These are phyloP conservation scores for Xenotilapia flavipinnis DNA, from an alignment of 2,113 vertebrate species.

Conservation along the genomic window DNA sequence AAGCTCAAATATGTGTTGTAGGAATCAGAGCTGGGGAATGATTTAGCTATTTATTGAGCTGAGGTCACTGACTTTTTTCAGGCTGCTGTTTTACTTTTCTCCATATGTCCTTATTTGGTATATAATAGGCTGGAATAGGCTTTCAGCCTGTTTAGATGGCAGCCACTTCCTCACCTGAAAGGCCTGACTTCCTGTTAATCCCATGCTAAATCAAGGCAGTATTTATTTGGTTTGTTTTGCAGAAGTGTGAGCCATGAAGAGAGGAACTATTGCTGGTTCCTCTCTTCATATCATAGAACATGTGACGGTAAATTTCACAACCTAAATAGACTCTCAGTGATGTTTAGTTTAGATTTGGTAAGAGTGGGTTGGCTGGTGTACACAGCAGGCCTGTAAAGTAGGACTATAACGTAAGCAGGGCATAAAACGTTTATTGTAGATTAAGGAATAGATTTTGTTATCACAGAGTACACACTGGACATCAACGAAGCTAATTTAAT, in stretches of 20 bases:
- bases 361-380: background rate
- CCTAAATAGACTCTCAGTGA: background rate
- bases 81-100: constrained; percentile 14
- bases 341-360: background rate
- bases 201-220: background rate
- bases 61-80: constrained; percentile 58
- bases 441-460: background rate
- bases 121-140: background rate
- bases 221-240: constrained; percentile 4
- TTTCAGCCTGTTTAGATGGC: background rate
- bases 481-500: background rate
- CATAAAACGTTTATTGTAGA: background rate
- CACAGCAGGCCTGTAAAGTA: background rate
- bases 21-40: constrained; percentile 56
- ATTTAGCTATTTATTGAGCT: constrained; percentile 58
- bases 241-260: background rate
- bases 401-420: background rate
- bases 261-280: background rate
- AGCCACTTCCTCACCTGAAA: constrained; percentile 43
- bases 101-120: constrained; percentile 58
- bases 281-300: background rate
- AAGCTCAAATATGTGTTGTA: constrained; percentile 49
- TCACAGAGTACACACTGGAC: background rate
- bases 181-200: constrained; percentile 2
- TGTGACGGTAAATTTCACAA: background rate